Evolutionary conservation across 1,140 invertebrate genomes (phyloP), one percentile per base, ranked within the genome.

Genomic region (Parasteatoda tepidariorum): DNA sequence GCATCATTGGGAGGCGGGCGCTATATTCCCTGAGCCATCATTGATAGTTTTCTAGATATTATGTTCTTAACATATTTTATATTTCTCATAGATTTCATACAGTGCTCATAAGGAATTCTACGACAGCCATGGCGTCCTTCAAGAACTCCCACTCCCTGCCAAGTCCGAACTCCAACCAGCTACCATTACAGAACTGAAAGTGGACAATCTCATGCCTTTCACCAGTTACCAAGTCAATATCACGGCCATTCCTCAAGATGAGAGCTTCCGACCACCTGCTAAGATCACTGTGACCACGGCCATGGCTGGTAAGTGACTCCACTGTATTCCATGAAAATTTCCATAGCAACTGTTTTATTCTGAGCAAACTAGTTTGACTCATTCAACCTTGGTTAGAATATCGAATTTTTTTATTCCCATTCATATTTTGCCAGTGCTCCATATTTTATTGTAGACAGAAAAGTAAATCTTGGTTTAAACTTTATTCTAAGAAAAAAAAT

Each of bases 161-260:
- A 91, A 92, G 62, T 92, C 93, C 83, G 93, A 96, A 22, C 90
- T 93, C 11, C 88, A 97, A 0, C 93, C 94, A 84, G 92, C 94
- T 28, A 91, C 92, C 55, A 90, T 91, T 15, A 93, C 92, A 22
- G 86, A 88, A 70, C 85, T 87, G 28, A 87, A 81, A 30, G 66
- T 92, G 91, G 18, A 92, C 93, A 85, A 94, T 87, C 89, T 98
- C 34, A 95, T 95, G 55, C 96, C 96, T 0, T 97, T 97, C 87
- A 98, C 96, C 2, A 98, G 95, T 0, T 98, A 98, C 88, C 96
- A 95, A 87, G 96, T 98, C 1, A 97, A 98, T 88, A 95, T 98
- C 6, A 96, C 95, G 87, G 96, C 95, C 33, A 93, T 97, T 54
- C 95, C 96, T 0, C 91, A 93, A 33, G 95, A 97, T 87, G 92